A percentile compares a stretch with the other conserved stretches of the same genome.
Evolutionary conservation across 2,113 vertebrate genomes (phyloP).

Genomic region (Etheostoma cragini): DNA sequence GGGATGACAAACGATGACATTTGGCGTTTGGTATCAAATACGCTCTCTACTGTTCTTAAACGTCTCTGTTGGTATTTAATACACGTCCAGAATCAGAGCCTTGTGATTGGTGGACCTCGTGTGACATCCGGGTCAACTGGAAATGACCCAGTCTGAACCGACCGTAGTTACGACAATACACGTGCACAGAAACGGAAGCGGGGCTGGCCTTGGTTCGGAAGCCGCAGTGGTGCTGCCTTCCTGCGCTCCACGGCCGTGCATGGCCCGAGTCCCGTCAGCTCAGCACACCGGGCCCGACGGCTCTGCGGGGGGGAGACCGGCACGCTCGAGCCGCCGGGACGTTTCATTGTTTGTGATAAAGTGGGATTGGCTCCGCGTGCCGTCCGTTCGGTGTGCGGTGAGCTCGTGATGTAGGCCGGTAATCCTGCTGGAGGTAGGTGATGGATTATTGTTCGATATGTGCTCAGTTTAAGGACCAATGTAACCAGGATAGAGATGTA

Average conservation of each 20-base stretch:
- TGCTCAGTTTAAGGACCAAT: conserved; percentile 17
- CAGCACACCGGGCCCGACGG: not conserved
- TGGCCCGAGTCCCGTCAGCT: not conserved
- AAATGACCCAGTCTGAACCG: not conserved
- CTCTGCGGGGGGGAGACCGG: not conserved
- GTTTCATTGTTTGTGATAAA: not conserved
- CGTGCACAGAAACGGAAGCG: not conserved
- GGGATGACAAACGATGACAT: not conserved
- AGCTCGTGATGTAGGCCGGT: conserved; percentile 39
- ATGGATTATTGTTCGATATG: conserved; percentile 11
- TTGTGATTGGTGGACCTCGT: not conserved
- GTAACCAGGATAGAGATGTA: not conserved
- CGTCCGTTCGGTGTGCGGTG: not conserved
- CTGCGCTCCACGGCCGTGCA: not conserved
- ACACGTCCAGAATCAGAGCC: too few species aligned
- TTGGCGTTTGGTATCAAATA: too few species aligned
- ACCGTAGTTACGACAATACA: not conserved
- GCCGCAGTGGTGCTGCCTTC: conserved; percentile 11
- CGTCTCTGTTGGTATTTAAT: not conserved
- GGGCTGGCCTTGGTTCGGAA: conserved; percentile 22
- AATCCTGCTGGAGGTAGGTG: conserved; percentile 40
- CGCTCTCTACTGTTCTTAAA: too few species aligned
- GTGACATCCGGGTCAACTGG: conserved; percentile 19
- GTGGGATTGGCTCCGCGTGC: not conserved
- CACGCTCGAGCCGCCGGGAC: not conserved